Evolutionary conservation across 2,888 invertebrate genomes (phyloP).

Genomic region (Eucriotettix oculatus): DNA sequence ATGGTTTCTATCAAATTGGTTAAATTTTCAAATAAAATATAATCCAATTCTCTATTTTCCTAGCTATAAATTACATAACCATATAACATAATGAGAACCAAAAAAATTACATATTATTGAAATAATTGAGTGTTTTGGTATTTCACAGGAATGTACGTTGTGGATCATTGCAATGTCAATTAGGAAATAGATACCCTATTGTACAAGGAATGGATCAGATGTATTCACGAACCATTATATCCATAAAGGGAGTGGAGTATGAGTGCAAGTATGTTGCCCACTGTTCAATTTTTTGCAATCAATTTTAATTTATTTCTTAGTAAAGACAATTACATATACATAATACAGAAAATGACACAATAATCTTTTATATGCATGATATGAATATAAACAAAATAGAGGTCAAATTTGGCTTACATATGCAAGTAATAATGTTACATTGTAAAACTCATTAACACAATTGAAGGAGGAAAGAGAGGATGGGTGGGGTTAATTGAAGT

Average conservation of each 20-base stretch:
- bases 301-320: neutral
- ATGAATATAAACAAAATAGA: too few relatives aligned
- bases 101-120: too few relatives aligned
- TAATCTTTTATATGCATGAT: too few relatives aligned
- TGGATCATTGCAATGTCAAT: slow-evolving; percentile 87
- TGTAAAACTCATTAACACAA: too few relatives aligned
- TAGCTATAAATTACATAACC: neutral
- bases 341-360: too few relatives aligned
- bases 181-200: slow-evolving; percentile 67
- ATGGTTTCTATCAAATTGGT: too few relatives aligned
- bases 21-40: too few relatives aligned
- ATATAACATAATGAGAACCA: too few relatives aligned
- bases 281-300: neutral
- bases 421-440: too few relatives aligned
- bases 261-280: slow-evolving; percentile 81
- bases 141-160: slow-evolving; percentile 67
- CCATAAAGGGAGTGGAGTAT: slow-evolving; percentile 73
- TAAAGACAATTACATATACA: neutral
- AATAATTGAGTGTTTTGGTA: neutral
- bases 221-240: slow-evolving; percentile 76
- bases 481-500: too few relatives aligned
- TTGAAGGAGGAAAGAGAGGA: too few relatives aligned
- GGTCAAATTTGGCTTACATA: slow-evolving; percentile 14
- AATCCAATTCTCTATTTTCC: neutral
- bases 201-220: slow-evolving; percentile 64